Evolutionary conservation across 2,888 invertebrate species (phyloP).

Genomic region (Asteroscopus sphinx): DNA sequence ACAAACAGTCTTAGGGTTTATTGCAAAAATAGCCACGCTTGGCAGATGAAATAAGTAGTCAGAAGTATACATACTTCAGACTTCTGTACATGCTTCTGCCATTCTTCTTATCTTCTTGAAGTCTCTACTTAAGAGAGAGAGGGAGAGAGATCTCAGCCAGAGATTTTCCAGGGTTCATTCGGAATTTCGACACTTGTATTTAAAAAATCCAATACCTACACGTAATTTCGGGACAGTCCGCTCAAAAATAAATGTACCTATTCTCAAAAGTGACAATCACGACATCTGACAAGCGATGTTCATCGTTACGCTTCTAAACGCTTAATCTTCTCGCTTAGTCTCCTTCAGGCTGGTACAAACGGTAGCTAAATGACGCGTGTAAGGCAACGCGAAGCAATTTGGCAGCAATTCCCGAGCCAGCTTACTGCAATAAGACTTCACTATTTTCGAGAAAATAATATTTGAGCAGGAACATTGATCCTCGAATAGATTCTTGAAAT

Average conservation of each 20-base stretch:
- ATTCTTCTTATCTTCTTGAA: no score
- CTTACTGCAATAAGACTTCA: slow-evolving; percentile 72
- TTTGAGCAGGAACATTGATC: slow-evolving; percentile 63
- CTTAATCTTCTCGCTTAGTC: slow-evolving; percentile 55
- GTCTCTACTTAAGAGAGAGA: no score
- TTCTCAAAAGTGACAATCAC: slow-evolving; percentile 37
- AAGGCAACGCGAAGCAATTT: slow-evolving; percentile 84
- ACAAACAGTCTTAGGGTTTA: no score
- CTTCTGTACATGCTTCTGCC: no score
- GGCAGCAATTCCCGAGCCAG: slow-evolving; percentile 77
- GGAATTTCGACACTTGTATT: no score
- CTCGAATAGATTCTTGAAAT: slow-evolving; percentile 50
- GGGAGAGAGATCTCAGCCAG: no score
- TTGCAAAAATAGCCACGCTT: no score
- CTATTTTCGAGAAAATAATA: slow-evolving; percentile 72
- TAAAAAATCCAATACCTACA: no score
- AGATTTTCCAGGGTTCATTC: no score
- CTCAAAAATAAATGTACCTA: slow-evolving; percentile 22
- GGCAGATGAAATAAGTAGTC: no score
- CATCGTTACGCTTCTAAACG: slow-evolving; percentile 45
- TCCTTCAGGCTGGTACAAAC: slow-evolving; percentile 54
- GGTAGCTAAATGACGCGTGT: slow-evolving; percentile 84
- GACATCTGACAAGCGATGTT: slow-evolving; percentile 31
- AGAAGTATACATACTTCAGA: no score
- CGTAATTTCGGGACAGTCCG: not conserved